These are phyloP conservation scores for Dendrocincla fuliginosa DNA, from an alignment of 2,797 vertebrate genomes.

Conservation along the genomic window DNA sequence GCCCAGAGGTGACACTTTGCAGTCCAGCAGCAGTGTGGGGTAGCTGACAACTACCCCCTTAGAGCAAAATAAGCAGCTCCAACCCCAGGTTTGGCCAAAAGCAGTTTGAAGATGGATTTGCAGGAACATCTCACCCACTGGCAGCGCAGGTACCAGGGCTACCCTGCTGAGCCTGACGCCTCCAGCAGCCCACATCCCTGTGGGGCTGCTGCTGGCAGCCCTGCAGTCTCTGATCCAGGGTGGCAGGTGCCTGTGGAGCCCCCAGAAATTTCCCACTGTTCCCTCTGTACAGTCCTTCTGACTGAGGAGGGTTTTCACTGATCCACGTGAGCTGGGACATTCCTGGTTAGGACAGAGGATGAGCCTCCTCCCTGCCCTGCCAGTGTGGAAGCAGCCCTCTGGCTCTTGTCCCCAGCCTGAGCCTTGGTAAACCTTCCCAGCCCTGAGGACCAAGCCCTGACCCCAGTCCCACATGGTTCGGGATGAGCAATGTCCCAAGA, in stretches of 20 bases:
- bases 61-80: not conserved
- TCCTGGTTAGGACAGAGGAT: not conserved
- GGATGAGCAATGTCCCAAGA: not conserved
- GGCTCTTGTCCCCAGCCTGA: not conserved
- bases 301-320: not conserved
- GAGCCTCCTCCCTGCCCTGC: not conserved
- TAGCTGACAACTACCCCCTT: accelerated
- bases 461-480: accelerated
- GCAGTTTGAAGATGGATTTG: not conserved
- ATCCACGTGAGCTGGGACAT: not conserved
- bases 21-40: not conserved
- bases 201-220: not conserved
- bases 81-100: not conserved
- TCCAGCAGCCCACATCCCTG: accelerated
- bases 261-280: not conserved
- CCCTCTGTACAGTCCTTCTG: not conserved
- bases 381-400: not conserved
- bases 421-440: not conserved
- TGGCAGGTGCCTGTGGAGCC: not conserved
- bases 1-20: not conserved
- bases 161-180: not conserved
- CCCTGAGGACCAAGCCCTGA: not conserved
- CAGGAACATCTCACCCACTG: accelerated
- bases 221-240: not conserved
- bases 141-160: not conserved